Conservation (phyloP, 2,797 vertebrate genomes). For the Rachycentron canadum region DNA sequence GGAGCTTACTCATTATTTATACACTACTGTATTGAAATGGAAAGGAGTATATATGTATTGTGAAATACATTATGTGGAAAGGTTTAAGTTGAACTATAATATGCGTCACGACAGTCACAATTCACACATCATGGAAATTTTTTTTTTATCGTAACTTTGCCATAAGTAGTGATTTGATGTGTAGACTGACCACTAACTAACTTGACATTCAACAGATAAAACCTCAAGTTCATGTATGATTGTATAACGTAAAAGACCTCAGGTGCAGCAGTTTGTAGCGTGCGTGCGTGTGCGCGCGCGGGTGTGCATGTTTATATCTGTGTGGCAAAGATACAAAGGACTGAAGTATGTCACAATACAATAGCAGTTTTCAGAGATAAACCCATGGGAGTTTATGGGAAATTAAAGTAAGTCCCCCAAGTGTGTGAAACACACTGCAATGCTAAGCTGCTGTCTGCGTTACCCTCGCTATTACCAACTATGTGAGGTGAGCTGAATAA, state of each 20-base stretch:
- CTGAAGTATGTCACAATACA: slow-evolving; percentile 64
- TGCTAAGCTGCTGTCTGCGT: slow-evolving; percentile 42
- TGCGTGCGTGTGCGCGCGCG: not conserved
- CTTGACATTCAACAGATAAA: slow-evolving; percentile 1
- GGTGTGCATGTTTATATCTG: slow-evolving; percentile 21
- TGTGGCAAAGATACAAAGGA: slow-evolving; percentile 59
- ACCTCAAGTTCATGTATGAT: not conserved
- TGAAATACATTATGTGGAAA: not conserved
- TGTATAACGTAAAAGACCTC: not conserved
- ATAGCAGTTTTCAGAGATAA: slow-evolving; percentile 69
- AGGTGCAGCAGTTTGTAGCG: not conserved
- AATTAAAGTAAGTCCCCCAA: slow-evolving; percentile 64
- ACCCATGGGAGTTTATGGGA: slow-evolving; percentile 58
- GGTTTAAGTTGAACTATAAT: not conserved
- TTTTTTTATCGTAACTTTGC: not conserved
- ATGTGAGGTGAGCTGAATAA: slow-evolving; percentile 29
- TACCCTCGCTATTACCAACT: slow-evolving; percentile 37
- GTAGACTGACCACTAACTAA: not conserved
- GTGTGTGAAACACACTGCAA: slow-evolving; percentile 43
- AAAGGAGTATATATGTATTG: not conserved
- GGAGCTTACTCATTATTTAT: slow-evolving; percentile 10
- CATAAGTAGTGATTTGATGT: not conserved
- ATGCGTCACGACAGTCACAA: not conserved
- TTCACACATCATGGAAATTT: not conserved
- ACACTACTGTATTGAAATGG: not conserved